Evolutionary conservation across 1,140 invertebrate species (phyloP).

Genomic region (Caenorhabditis inopinata): DNA sequence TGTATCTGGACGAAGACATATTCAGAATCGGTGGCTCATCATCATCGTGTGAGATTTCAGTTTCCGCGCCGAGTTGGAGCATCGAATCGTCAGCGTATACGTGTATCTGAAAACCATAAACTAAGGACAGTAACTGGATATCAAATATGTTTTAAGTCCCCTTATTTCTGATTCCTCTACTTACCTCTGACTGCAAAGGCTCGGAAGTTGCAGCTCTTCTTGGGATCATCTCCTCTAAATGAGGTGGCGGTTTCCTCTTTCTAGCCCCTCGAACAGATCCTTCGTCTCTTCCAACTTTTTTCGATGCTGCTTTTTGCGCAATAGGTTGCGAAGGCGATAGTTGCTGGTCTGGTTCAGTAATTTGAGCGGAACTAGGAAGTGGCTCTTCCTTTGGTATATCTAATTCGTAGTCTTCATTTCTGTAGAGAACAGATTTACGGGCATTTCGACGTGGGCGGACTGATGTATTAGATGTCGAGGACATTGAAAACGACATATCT

Average conservation of each 20-base stretch:
- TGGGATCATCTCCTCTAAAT: no score
- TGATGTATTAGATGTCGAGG: neutral
- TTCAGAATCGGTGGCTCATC: constrained; percentile 8
- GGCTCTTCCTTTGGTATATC: neutral
- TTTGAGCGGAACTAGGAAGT: neutral
- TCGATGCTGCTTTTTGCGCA: no score
- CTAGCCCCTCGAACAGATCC: neutral
- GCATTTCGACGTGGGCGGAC: constrained; percentile 35
- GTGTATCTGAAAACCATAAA: neutral
- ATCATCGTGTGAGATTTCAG: neutral
- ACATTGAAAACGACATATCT: no score
- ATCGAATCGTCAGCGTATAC: neutral
- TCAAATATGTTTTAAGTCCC: no score
- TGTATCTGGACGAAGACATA: neutral
- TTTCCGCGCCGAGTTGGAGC: neutral
- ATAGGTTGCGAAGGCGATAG: no score
- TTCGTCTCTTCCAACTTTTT: no score
- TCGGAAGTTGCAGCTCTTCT: no score
- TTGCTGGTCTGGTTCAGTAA: no score
- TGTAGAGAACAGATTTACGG: constrained; percentile 29
- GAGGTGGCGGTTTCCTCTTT: neutral
- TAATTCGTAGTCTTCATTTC: constrained; percentile 36
- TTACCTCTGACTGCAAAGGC: no score
- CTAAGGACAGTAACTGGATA: no score
- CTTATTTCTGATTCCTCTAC: no score